Evolutionary conservation across 2,888 invertebrate species (phyloP), one percentile per base, ranked within the genome.

Genomic region (Hyppa rectilinea): DNA sequence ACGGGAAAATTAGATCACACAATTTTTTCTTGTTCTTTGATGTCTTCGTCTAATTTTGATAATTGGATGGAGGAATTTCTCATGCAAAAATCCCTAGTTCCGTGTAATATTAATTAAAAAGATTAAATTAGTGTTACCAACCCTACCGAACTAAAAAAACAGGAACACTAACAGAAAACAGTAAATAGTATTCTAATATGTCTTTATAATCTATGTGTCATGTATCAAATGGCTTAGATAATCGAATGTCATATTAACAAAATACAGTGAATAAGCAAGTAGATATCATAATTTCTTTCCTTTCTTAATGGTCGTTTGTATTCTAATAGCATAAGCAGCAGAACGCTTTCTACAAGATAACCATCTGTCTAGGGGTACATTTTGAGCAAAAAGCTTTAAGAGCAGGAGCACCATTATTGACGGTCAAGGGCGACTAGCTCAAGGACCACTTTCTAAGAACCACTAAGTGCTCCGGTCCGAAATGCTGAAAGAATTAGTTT

Each of bases 361-460:
- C 38, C 45, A 10, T 43, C 40, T 59, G 23, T 65, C 47, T 49
- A 60, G 62, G 40, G 61, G 40, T 59, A 60, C 40, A 60, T 80
- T 79, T 56, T 63, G 26, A 81, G 47, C 62, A 56, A 65, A 34
- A 36, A 58, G 60, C 49, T 66, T 58, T 76, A 53, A 56, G n/a
- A 61, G 50, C 29, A 59, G 17, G 31, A 71, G 70, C 38, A 64
- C 65, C 71, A 67, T 82, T 79, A 61, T 50, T 69, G 31, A 84
- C 82, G 70, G 75, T 70, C 70, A 78, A 73, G 73, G 77, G 12
- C 69, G 34, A 53, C 43, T 74, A 68, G 31, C 62, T 66, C 74
- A 75, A 83, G 82, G 68, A 47, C 68, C 68, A 55, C 17, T 58
- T 79, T 68, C 58, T 63, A 63, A 69, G 66, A 79, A 75, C 60